Evolutionary conservation across 92 coral and sea anemone genomes (phyloP).

Genomic region (Plumapathes pennacea): DNA sequence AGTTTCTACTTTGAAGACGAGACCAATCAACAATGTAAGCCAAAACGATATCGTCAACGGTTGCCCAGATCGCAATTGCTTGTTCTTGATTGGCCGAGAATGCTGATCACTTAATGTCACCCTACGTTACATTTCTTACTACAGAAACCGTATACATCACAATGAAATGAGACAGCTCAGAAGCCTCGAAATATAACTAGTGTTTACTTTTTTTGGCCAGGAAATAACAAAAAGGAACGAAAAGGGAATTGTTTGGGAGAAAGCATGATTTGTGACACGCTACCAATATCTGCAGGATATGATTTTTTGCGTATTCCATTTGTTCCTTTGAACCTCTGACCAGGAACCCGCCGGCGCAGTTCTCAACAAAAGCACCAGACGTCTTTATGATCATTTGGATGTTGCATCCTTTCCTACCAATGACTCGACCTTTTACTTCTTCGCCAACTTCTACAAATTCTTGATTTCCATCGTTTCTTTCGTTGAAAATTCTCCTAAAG

Average conservation of each 20-base stretch:
- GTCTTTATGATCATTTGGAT: not conserved
- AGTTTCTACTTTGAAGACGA: no score
- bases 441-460: conserved; percentile 1
- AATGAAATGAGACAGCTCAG: not conserved
- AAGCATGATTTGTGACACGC: not conserved
- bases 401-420: conserved; percentile 4
- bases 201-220: not conserved
- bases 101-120: no score
- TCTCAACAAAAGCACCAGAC: conserved; percentile 3
- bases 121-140: not conserved
- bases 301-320: conserved; percentile 5
- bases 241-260: not conserved
- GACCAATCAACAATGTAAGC: no score
- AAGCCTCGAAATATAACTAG: not conserved
- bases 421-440: conserved; percentile 3
- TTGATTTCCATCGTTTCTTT: not conserved
- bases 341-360: not conserved
- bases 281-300: conserved; percentile 13
- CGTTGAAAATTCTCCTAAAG: not conserved
- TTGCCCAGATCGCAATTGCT: no score
- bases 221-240: not conserved
- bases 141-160: not conserved
- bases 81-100: no score
- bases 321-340: conserved; percentile 9
- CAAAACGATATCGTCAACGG: no score